Base-by-base conservation (phyloP, 2,888 invertebrate species). In the Galeruca laticollis region DNA sequence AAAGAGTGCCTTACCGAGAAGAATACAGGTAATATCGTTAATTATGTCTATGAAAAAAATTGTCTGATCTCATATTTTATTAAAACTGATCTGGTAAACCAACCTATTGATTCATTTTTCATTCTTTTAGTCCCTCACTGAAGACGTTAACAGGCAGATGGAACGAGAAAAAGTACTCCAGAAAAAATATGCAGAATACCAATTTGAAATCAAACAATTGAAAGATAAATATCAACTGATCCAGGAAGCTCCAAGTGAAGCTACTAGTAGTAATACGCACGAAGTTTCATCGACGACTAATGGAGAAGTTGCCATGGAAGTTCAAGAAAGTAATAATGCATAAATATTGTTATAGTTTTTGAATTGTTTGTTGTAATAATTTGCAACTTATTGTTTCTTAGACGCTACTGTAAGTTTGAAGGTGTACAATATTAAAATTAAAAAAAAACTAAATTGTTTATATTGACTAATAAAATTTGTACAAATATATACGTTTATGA, bases 141-240 rank as follows among this genome's bases (percentile, higher is more conserved):
- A 97, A 82, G 98, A 98, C 84, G 97, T 98, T 0, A 93, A 91
- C 71, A 88, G 97, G 65, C 98, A 98, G 87, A 94, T 93, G 79
- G 96, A 97, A 74, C 88, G 98, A 67, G 99, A 99, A 84, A 94
- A 92, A 78, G 90, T 90, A 69, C 87, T 99, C 60, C 99, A 99
- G 87, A 89, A 90, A 72, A 90, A 91, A 78, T 99, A 93, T 83
- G 90, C 92, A 0, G 91, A 93, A 73, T 87, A 97, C 0, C 91
- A 92, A 75, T 88, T 90, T 2, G 89, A 92, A 77, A 83, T 89
- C 59, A 85, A 86, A 69, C 82, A 86, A 72, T 72, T 85, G 52
- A 84, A 85, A 73, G 81, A 81, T 35, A 74, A 79, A 33, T 75
- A 81, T 60, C 65, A 74, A 15, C 72, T 78, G 54, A 15, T 73